phyloP scores from a whole-genome alignment of 1,140 invertebrate genomes.

The Panagrolaimus sp. region DNA sequence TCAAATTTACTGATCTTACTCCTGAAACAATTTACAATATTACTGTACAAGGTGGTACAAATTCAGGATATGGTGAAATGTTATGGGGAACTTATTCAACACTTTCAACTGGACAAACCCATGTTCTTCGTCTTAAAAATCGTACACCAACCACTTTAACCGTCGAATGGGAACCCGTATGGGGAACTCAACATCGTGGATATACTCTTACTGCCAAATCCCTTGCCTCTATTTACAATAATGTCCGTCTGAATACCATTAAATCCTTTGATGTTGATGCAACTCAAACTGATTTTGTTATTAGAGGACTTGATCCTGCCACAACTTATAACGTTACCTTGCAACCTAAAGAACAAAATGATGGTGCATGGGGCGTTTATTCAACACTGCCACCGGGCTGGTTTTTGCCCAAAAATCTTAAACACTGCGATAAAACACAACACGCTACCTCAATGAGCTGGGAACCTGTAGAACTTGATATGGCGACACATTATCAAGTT shows the following conservation, averaged over 20 bases:
- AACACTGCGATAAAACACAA: slow-evolving; percentile 52
- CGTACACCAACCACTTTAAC: slow-evolving; percentile 55
- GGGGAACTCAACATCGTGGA: slow-evolving; percentile 52
- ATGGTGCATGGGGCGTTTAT: slow-evolving; percentile 55
- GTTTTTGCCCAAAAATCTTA: slow-evolving; percentile 55
- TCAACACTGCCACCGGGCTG: slow-evolving; percentile 57
- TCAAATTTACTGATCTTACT: slow-evolving; percentile 48
- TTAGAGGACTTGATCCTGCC: slow-evolving; percentile 47
- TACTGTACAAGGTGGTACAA: slow-evolving; percentile 54
- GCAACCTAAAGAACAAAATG: slow-evolving; percentile 51
- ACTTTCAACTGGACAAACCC: slow-evolving; percentile 46
- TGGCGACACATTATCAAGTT: slow-evolving; percentile 55
- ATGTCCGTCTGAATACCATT: slow-evolving; percentile 38
- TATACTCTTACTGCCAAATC: slow-evolving; percentile 54
- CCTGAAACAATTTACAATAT: slow-evolving; percentile 58
- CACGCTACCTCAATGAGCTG: slow-evolving; percentile 55
- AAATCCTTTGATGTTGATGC: slow-evolving; percentile 52
- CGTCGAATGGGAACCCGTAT: slow-evolving; percentile 58
- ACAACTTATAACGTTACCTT: slow-evolving; percentile 58
- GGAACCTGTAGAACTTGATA: slow-evolving; percentile 52
- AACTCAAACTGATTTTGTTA: slow-evolving; percentile 48
- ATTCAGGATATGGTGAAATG: slow-evolving; percentile 53
- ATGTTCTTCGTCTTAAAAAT: slow-evolving; percentile 52
- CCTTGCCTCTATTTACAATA: slow-evolving; percentile 48
- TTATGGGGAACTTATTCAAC: slow-evolving; percentile 57